phyloP scores from a whole-genome alignment of 2,113 vertebrate species.

The Meles meles region DNA sequence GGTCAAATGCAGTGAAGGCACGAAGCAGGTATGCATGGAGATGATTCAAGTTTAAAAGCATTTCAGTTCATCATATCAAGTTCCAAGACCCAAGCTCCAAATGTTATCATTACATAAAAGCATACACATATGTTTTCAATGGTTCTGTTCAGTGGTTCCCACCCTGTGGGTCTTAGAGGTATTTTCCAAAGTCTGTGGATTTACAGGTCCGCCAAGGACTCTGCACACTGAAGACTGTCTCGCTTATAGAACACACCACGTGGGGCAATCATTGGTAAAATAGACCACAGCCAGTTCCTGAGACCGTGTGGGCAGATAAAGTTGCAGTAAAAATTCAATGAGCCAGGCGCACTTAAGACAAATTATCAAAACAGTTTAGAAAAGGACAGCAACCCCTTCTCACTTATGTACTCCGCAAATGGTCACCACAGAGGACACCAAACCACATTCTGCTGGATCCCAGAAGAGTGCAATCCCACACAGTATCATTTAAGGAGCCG shows the following conservation, averaged over 20 bases:
- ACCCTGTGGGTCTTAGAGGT: conserved; percentile 12
- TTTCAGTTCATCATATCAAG: conserved; percentile 32
- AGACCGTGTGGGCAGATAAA: not conserved
- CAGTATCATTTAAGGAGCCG: not conserved
- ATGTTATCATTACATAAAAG: conserved; percentile 7
- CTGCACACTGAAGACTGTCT: not conserved
- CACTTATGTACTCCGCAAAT: not conserved
- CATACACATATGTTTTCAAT: conserved; percentile 40
- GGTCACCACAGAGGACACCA: not conserved
- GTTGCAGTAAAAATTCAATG: not conserved
- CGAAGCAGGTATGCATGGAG: conserved; percentile 14
- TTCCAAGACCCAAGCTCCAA: conserved; percentile 35
- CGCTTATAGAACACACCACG: not conserved
- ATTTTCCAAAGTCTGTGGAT: not conserved
- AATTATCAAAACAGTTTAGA: not conserved
- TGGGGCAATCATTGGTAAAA: not conserved
- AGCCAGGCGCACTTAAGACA: not conserved
- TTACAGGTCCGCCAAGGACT: not conserved
- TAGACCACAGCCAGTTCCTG: not conserved
- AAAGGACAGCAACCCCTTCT: not conserved
- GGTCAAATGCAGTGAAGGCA: conserved; percentile 31
- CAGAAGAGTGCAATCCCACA: not conserved
- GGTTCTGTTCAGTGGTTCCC: conserved; percentile 3
- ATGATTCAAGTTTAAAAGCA: conserved; percentile 45
- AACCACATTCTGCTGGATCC: not conserved